phyloP scores from a whole-genome alignment of 2,888 invertebrate species.

The Tolmerus cingulatus region DNA sequence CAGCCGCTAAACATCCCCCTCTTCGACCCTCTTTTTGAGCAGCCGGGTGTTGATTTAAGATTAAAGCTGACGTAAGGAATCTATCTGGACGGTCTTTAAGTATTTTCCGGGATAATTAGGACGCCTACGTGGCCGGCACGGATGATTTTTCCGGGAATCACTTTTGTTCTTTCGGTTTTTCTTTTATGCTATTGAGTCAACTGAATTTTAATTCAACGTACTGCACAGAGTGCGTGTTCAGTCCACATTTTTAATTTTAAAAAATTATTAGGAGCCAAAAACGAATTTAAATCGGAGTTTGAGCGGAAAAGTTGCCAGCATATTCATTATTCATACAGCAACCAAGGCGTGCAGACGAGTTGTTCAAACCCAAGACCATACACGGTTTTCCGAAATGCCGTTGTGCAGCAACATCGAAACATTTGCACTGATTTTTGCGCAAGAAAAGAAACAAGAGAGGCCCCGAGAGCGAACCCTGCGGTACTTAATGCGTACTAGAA shows the following conservation, averaged over 20 bases:
- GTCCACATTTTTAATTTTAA: background rate
- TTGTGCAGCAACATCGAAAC: background rate
- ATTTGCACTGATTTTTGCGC: background rate
- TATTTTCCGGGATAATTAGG: background rate
- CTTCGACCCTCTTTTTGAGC: background rate
- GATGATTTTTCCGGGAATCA: background rate
- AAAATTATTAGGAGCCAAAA: background rate
- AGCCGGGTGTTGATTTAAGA: slow-evolving; percentile 26
- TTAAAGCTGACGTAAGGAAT: slow-evolving; percentile 8
- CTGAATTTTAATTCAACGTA: background rate
- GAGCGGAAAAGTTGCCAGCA: background rate
- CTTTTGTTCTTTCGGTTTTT: background rate
- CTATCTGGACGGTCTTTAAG: background rate
- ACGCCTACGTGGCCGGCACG: background rate
- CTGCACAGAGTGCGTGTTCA: background rate
- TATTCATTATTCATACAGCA: background rate
- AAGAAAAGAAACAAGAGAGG: background rate
- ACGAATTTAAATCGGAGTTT: background rate
- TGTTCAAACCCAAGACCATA: background rate
- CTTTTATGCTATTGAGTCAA: background rate
- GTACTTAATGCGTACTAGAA: background rate
- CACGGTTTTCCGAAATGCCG: background rate
- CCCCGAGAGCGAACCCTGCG: background rate
- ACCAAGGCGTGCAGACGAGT: background rate
- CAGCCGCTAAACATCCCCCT: slow-evolving; percentile 33